A percentile compares a stretch with the other conserved stretches of the same genome.
Evolutionary conservation across 2,888 invertebrate genomes (phyloP).

Genomic region (Lasiommata megera): DNA sequence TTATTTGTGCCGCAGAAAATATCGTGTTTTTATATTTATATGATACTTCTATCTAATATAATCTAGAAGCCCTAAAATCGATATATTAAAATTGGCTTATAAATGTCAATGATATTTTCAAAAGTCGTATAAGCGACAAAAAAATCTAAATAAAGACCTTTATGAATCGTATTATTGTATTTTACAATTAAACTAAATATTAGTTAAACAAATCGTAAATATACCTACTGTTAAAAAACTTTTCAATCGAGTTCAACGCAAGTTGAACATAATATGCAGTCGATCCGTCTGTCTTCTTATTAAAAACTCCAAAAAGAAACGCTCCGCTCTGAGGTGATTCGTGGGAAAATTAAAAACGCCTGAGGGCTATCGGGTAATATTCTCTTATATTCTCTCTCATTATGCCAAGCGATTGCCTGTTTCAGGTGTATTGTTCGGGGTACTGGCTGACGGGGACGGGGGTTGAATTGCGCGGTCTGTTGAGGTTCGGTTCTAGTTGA

Average conservation of each 20-base stretch:
- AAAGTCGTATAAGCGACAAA: too few relatives aligned
- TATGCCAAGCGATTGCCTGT: conserved; percentile 60
- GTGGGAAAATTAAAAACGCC: conserved; percentile 79
- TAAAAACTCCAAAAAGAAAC: conserved; percentile 47
- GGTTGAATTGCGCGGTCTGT: neutral
- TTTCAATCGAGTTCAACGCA: conserved; percentile 6
- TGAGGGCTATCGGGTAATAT: conserved; percentile 71
- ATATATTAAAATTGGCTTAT: too few relatives aligned
- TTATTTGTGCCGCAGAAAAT: too few relatives aligned
- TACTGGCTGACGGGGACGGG: conserved; percentile 10
- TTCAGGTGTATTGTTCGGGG: conserved; percentile 56
- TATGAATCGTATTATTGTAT: too few relatives aligned
- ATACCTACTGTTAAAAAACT: conserved; percentile 2
- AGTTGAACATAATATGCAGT: conserved; percentile 17
- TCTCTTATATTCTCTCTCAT: conserved; percentile 49
- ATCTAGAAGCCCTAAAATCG: too few relatives aligned
- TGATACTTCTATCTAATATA: too few relatives aligned
- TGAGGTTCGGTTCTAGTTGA: conserved; percentile 6
- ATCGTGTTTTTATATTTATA: too few relatives aligned
- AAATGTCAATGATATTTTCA: too few relatives aligned
- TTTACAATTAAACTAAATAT: too few relatives aligned
- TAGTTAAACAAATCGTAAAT: neutral
- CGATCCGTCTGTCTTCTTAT: conserved; percentile 35
- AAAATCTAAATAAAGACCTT: too few relatives aligned
- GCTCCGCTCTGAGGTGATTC: conserved; percentile 58